Base-by-base conservation (phyloP, 2,797 vertebrate species). In the Botia kubotai region DNA sequence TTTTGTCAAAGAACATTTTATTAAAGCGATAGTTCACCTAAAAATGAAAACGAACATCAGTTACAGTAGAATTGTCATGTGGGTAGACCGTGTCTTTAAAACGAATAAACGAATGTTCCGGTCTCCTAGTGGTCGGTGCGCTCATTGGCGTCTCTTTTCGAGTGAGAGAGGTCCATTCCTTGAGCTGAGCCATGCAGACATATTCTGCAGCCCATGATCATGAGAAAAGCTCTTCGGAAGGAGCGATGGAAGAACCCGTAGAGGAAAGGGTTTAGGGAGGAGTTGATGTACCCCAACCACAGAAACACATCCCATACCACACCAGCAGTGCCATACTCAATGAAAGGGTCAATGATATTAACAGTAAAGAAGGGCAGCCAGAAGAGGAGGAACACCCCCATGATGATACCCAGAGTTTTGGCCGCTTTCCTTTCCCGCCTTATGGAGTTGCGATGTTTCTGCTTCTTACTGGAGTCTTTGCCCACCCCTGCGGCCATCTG, bases 251-350 rank as follows among this genome's bases (percentile, higher is more conserved):
- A 94, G 79, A 94, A 91, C 8, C 88, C 93, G 14, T 95, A 95
- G 11, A 95, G 85, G 79, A 95, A 93, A 10, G 95, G 95, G 83
- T 95, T 95, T 26, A 95, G 86, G 17, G 94, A 93, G 11, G 95
- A 95, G 88, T 95, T 95, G n/a, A 93, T 89, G 2, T 95, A 95
- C 2, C 94, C 94, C 12, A 95, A 85, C 95, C 95, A 95, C 77
- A 94, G 79, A 86, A 94, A 93, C 46, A 93, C 83, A 7, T 95
- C 95, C 94, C 93, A 95, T 17, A 94, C 81, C 0, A 88, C 81
- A 43, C 83, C 90, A 1, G 90, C 91, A 0, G 93, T 94, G 73
- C 88, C 89, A 85, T 95, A 93, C 3, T 92, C 91, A 58, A 94
- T 92, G 63, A 95, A 95, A 0, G 95, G 95, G 73, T 95, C 94